Evolutionary conservation across 2,888 invertebrate genomes (phyloP).

Genomic region (Physocephala rufipes): DNA sequence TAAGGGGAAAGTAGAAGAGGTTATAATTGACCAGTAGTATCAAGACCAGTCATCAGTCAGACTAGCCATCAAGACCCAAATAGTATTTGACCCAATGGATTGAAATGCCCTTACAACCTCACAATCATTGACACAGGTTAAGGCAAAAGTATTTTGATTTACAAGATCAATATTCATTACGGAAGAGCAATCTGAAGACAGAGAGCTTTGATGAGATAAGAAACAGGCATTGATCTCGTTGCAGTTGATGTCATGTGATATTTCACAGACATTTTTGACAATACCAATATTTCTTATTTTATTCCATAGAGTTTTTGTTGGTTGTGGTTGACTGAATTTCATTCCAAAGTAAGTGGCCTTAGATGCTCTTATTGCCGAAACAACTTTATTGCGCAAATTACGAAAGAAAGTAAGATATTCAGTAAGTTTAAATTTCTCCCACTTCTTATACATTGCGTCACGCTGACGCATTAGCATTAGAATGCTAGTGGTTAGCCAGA

Average conservation of each 20-base stretch:
- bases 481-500: background rate
- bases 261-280: too few species aligned
- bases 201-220: too few species aligned
- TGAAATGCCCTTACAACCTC: too few species aligned
- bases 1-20: too few species aligned
- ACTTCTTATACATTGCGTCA: background rate
- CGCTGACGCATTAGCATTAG: background rate
- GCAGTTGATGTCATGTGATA: background rate
- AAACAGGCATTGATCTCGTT: background rate
- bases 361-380: background rate
- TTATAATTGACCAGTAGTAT: too few species aligned
- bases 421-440: constrained; percentile 1
- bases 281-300: background rate
- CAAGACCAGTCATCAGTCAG: background rate
- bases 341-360: background rate
- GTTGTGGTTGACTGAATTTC: background rate
- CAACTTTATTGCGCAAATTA: background rate
- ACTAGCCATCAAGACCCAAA: too few species aligned
- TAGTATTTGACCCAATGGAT: too few species aligned
- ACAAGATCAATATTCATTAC: too few species aligned
- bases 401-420: background rate
- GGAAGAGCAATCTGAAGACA: too few species aligned
- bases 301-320: background rate
- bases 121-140: too few species aligned
- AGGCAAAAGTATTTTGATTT: too few species aligned